Base-by-base conservation (phyloP, 2,797 vertebrate genomes). In the Poeciliopsis gracilis region DNA sequence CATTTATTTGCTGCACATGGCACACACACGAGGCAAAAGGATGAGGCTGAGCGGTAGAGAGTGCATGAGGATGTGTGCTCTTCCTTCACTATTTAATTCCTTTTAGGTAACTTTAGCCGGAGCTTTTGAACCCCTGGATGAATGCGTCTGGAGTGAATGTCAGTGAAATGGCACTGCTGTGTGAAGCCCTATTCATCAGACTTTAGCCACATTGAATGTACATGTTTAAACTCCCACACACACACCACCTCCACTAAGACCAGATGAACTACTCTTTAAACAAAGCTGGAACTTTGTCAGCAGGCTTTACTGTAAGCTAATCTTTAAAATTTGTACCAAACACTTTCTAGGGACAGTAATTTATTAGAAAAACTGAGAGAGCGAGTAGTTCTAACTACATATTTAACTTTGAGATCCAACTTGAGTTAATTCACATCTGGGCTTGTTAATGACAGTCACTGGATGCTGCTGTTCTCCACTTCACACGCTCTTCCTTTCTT, bases 91-190 rank as follows among this genome's bases (percentile, higher is more conserved):
- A 82, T 90, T 89, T 93, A 88, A 90, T 90, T 93, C 88, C 86
- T 90, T 82, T 86, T 80, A 78, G 89, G 93, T 95, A 94, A 94
- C 88, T 86, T 91, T 88, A 93, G 82, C 92, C 78, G 2, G 11
- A 69, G 85, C 92, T 91, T 93, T 95, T 93, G 89, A 94, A 91
- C 87, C 77, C 13, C 84, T 85, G 84, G 76, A 92, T 91, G 93
- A 94, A 95, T 92, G 80, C 86, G 78, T 86, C 87, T 80, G 86
- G 81, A 89, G 85, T 92, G 92, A 94, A 94, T 94, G 91, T 92
- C 92, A 92, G 85, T 90, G 81, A 94, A 94, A 93, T 95, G 92
- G 91, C 92, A 92, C 86, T 89, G 81, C 90, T 91, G 84, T 93
- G 92, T 93, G 86, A 91, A 88, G 87, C 77, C 88, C 90, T 91